Evolutionary conservation across 1,140 invertebrate species (phyloP), one percentile per base, ranked within the genome.

Genomic region (Eueides isabella): DNA sequence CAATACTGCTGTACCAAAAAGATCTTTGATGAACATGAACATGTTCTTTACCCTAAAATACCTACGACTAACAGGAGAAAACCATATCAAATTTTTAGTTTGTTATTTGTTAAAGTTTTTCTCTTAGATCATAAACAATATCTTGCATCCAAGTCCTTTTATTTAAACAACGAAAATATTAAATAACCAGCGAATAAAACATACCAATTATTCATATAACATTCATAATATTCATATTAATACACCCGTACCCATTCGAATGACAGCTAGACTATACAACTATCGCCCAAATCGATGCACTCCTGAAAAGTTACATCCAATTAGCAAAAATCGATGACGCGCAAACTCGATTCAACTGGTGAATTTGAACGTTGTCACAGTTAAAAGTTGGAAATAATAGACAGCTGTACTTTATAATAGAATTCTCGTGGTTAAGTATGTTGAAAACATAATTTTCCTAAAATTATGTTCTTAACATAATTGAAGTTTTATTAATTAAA

Each of bases 301-400:
- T 78, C 66, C 75, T 87, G 85, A 88, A 88, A 87, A 85, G 88
- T 86, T 86, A 88, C 83, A 78, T 85, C 83, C 88, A 88, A 90
- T 90, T 90, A 90, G 69, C 73, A 81, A 74, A 81, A 84, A 86
- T 80, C 85, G 83, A 88, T 87, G 86, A 87, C 85, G 85, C 85
- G 84, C 79, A 79, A 65, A 74, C 67, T 79, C 76, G 74, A 73
- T 75, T 69, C 69, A 73, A 75, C 83, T 74, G 80, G 66, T 83
- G 82, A 86, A 83, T 85, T 85, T 87, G 84, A 86, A 23, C 48
- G 23, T 26, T 55, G 48, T 55, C 48, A 55, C 3, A 11, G 23
- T 55, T 28, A 63, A 62, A 30, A 30, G 29, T 30, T 62, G 61
- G 61, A 29, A 28, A 23, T 63, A n/a, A 63, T 26, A 26, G 48